Evolutionary conservation across 2,888 invertebrate species (phyloP), one percentile per base, ranked within the genome.

Genomic region (Eurytoma adleriae): DNA sequence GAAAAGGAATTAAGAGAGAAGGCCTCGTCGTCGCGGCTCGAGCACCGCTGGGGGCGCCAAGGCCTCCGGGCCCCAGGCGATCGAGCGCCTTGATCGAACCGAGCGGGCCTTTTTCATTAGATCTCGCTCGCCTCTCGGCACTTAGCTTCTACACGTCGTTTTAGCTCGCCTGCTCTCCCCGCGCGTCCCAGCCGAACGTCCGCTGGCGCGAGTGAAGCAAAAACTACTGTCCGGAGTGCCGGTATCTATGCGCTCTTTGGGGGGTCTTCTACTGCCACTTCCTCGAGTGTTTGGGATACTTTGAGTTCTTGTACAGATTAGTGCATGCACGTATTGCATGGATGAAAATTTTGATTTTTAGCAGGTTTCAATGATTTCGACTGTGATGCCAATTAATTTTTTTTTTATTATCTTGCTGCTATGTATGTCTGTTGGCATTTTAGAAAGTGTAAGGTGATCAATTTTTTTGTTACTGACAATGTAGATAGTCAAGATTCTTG

Each of bases 1-100:
- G 82, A 82, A 83, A 84, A 84, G 81, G 80, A 79, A 81, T 83
- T 74, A 83, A 76, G 80, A 82, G 54, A 57, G 79, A 81, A 82
- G 80, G 81, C n/a, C n/a, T n/a, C n/a, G n/a, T n/a, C n/a, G n/a
- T n/a, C n/a, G n/a, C n/a, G n/a, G n/a, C n/a, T n/a, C 14, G 16
- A 48, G 79, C 73, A 79, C 80, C 78, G 85, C 86, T 84, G 79
- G 85, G 85, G 86, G 86, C 85, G 80, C 56, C 86, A 87, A 87
- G 89, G 85, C 83, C 85, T 81, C 75, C 72, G 14, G 64, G 84
- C 89, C 86, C 74, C 81, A 82, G 87, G 89, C 89, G 82, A 87
- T 88, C 84, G 84, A 82, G 84, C 85, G 84, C 89, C 90, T 90
- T 89, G 87, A 86, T 88, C 86, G 84, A 86, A 84, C 85, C 24